A percentile compares a stretch with the other conserved stretches of the same genome.
Conservation (phyloP, 2,888 invertebrate genomes). For the Zonitis immaculata region DNA sequence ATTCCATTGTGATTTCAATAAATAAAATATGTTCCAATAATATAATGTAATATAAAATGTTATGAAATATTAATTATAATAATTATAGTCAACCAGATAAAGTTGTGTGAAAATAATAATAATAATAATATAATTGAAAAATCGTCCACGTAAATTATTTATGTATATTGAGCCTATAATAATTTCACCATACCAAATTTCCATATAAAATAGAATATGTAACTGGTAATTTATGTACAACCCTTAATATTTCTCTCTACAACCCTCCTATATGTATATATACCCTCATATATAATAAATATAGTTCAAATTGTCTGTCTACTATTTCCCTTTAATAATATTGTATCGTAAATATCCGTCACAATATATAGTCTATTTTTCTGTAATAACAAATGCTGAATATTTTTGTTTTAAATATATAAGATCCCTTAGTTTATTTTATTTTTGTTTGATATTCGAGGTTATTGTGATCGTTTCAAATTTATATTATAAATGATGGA, state of each 20-base stretch:
- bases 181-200: neutral
- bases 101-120: neutral
- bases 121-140: neutral
- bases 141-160: neutral
- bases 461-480: neutral
- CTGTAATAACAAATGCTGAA: neutral
- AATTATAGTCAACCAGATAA: too few species aligned
- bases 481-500: neutral
- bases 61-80: neutral
- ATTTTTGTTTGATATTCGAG: neutral
- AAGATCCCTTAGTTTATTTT: neutral
- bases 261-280: too few species aligned
- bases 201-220: neutral
- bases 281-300: too few species aligned
- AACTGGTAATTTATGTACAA: neutral
- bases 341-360: neutral
- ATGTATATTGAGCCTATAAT: neutral
- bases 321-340: neutral
- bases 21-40: neutral
- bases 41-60: neutral
- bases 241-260: neutral
- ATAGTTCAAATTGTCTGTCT: neutral
- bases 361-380: neutral
- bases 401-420: neutral
- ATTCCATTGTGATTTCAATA: too few species aligned